A percentile compares a stretch with the other conserved stretches of the same genome.
These are phyloP conservation scores for Cephalotes varians DNA, from an alignment of 2,888 invertebrate genomes.

Conservation along the genomic window DNA sequence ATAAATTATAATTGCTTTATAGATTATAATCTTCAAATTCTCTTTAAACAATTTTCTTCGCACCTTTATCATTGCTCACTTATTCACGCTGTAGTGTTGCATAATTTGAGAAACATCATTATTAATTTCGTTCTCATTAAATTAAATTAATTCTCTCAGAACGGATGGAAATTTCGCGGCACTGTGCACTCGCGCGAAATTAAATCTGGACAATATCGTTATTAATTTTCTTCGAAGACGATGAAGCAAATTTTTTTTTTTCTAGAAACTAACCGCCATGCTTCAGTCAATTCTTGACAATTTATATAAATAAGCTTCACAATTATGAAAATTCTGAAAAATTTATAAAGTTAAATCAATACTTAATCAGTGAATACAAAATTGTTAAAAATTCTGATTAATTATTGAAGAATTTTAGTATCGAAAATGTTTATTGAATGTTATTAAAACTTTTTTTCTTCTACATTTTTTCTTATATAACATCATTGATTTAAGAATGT, in stretches of 20 bases:
- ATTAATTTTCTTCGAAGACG: constrained; percentile 48
- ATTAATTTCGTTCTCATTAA: constrained; percentile 65
- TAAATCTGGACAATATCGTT: constrained; percentile 11
- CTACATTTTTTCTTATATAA: background rate
- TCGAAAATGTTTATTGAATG: background rate
- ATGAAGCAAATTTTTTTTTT: constrained; percentile 3
- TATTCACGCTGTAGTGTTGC: constrained; percentile 37
- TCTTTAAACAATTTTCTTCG: background rate
- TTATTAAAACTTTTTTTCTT: background rate
- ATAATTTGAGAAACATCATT: constrained; percentile 60
- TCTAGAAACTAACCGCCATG: background rate
- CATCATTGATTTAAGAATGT: background rate
- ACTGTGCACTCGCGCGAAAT: constrained; percentile 4
- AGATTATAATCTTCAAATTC: background rate
- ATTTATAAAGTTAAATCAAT: background rate
- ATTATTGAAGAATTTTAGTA: constrained; percentile 1
- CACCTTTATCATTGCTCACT: constrained; percentile 6
- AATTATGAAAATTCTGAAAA: background rate
- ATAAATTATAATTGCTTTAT: constrained; percentile 15
- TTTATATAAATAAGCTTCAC: constrained; percentile 14
- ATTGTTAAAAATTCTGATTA: background rate
- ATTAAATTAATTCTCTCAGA: constrained; percentile 64
- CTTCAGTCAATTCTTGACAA: constrained; percentile 21
- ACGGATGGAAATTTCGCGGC: constrained; percentile 34
- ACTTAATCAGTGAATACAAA: background rate